A percentile compares a stretch with the other conserved stretches of the same genome.
These are phyloP conservation scores for Miltochrista miniata DNA, from an alignment of 2,888 invertebrate species.

Conservation along the genomic window DNA sequence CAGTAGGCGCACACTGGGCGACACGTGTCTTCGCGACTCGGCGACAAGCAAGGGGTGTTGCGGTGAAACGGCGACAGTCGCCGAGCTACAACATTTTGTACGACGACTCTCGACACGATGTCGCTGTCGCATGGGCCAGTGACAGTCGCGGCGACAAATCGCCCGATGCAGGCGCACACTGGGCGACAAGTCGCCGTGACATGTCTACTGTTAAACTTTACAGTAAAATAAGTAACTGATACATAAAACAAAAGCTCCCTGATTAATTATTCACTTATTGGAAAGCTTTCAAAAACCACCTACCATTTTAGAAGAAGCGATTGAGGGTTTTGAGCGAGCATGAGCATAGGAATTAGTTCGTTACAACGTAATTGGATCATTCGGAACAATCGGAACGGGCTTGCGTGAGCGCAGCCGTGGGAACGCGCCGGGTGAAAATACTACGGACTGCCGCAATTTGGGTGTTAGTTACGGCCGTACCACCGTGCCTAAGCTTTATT, in stretches of 20 bases:
- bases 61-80: too few relatives aligned
- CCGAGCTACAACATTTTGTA: too few relatives aligned
- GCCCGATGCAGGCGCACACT: too few relatives aligned
- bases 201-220: too few relatives aligned
- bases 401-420: constrained; percentile 76
- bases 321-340: constrained; percentile 48
- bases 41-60: too few relatives aligned
- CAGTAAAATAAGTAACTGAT: constrained; percentile 7
- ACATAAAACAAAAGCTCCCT: constrained; percentile 11
- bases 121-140: too few relatives aligned
- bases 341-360: constrained; percentile 61
- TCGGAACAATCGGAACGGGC: constrained; percentile 55
- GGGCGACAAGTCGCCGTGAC: too few relatives aligned
- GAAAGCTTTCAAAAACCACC: constrained; percentile 13
- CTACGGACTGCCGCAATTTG: constrained; percentile 59
- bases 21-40: too few relatives aligned
- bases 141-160: too few relatives aligned
- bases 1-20: too few relatives aligned
- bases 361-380: constrained; percentile 57
- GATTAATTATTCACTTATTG: constrained; percentile 32
- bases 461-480: constrained; percentile 63
- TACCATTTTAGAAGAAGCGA: constrained; percentile 32
- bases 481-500: constrained; percentile 47
- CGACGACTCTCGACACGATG: too few relatives aligned
- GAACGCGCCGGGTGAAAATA: constrained; percentile 69